Evolutionary conservation across 2,888 invertebrate genomes (phyloP), one percentile per base, ranked within the genome.

Genomic region (Crepidodera aurea): DNA sequence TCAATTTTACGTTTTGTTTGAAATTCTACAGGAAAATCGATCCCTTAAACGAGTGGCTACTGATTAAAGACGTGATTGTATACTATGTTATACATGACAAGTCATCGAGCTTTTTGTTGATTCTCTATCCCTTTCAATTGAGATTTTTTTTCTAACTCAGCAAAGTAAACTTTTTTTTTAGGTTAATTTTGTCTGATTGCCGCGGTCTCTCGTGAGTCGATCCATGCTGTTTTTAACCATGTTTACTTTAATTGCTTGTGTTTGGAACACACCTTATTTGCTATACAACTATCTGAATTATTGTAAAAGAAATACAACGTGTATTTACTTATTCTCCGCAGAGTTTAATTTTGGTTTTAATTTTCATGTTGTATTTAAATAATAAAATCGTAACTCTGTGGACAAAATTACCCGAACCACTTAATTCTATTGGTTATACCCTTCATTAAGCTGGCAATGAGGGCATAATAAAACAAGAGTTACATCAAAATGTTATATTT

Each of bases 31-130:
- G n/a, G n/a, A n/a, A n/a, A n/a, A n/a, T n/a, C n/a, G n/a, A n/a
- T n/a, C n/a, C n/a, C n/a, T n/a, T n/a, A n/a, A n/a, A 51, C 34
- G 19, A 32, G 18, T 6, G 12, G 19, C 7, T 10, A 51, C 18
- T 34, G 34, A 19, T 51, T 37, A 48, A 48, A 60, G 60, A 60
- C 44, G 46, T 60, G 59, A 59, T 59, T 60, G 53, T 53, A 44
- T 44, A 32, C 54, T 54, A 25, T 39, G 54, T 50, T 60, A 54
- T 55, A 50, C 54, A 60, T 60, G 54, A 55, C 55, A 54, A 60
- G 55, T 60, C 53, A 54, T 60, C 42, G 39, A 60, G 25, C 22
- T 60, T 60, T 55, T 60, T 60, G 54, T 60, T 60, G 60, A 32
- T 55, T 37, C 12, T 61, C 25, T 55, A 42, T 55, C 42, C 37